These are phyloP conservation scores for Cassiopea xamachana DNA, from an alignment of 30 jellyfish, hydroid and myxozoan species.

Conservation along the genomic window DNA sequence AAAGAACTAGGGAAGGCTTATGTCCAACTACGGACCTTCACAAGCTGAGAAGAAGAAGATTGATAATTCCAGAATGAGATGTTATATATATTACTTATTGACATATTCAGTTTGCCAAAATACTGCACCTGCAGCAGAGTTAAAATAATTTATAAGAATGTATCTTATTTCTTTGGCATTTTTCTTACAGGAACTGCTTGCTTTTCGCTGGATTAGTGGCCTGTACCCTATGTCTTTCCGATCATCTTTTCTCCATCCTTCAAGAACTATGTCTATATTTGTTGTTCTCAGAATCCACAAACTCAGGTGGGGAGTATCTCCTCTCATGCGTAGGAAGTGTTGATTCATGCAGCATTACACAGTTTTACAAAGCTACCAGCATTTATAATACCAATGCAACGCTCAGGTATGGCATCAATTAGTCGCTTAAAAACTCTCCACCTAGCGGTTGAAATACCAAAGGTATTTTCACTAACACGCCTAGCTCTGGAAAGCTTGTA, in stretches of 20 bases:
- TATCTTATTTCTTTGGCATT: conserved; percentile 58
- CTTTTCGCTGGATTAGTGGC: conserved; percentile 21
- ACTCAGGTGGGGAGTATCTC: conserved; percentile 65
- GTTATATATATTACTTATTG: not conserved
- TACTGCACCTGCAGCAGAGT: conserved; percentile 58
- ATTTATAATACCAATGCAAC: conserved; percentile 54
- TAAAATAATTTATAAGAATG: conserved; percentile 21
- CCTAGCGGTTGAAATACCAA: conserved; percentile 75
- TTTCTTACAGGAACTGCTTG: conserved; percentile 43
- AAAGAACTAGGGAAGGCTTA: too few relatives aligned
- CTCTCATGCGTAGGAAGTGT: conserved; percentile 46
- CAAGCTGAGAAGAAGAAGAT: too few relatives aligned
- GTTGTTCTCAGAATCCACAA: conserved; percentile 40
- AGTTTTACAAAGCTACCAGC: conserved; percentile 78
- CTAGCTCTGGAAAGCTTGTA: conserved; percentile 81
- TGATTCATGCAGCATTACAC: conserved; percentile 51
- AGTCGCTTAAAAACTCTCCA: conserved; percentile 76
- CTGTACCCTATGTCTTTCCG: conserved; percentile 40
- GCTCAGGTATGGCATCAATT: conserved; percentile 73
- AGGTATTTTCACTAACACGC: conserved; percentile 73
- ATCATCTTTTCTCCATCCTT: conserved; percentile 49
- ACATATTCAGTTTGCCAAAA: conserved; percentile 47
- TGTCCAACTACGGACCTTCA: too few relatives aligned
- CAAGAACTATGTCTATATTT: conserved; percentile 49
- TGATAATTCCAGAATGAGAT: too few relatives aligned